Base-by-base conservation (phyloP, 2,113 vertebrate species). In the Erpornis zantholeuca region DNA sequence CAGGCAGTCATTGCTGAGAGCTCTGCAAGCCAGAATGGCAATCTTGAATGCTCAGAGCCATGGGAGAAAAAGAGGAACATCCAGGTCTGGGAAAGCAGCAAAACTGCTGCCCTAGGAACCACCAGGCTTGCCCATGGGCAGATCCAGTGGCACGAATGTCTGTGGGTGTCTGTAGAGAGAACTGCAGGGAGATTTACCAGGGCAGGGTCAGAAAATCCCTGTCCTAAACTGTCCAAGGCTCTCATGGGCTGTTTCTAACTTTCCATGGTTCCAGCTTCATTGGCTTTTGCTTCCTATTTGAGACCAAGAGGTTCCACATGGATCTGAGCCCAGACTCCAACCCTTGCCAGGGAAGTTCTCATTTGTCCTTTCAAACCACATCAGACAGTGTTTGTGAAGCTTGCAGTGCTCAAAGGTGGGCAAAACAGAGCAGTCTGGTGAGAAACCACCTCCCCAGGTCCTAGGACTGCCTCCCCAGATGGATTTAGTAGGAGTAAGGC, bases 271-370 rank as follows among this genome's bases (percentile, higher is more conserved):
- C 54, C 78, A 78, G 8, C 4, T 57, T 49, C 59, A 16, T 9
- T 12, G 9, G 8, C 12, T 11, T 64, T 82, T 5, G 1, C 2
- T 71, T 49, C 10, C 10, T 9, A 31, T 23, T 0, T 0, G 13
- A 45, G 29, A 75, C 6, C 15, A 47, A 73, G 33, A 45, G 29
- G 8, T 20, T 61, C 11, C 33, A 54, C 7, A 16, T 25, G 27
- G 7, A 15, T 31, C 22, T 35, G 17, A 79, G 29, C 19, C 17
- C 33, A 84, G 12, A 35, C 13, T 63, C 19, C 53, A 82, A 10
- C 7, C 11, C 21, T 52, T n/a, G 22, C 24, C 25, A 45, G 35
- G 29, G 2, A 29, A 72, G 35, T 22, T 75, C 27, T 66, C 33
- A 15, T 42, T n/a, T 60, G 9, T 42, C 70, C 49, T 72, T 79